phyloP scores from a whole-genome alignment of 1,140 invertebrate genomes.

The Drosophila mauritiana region DNA sequence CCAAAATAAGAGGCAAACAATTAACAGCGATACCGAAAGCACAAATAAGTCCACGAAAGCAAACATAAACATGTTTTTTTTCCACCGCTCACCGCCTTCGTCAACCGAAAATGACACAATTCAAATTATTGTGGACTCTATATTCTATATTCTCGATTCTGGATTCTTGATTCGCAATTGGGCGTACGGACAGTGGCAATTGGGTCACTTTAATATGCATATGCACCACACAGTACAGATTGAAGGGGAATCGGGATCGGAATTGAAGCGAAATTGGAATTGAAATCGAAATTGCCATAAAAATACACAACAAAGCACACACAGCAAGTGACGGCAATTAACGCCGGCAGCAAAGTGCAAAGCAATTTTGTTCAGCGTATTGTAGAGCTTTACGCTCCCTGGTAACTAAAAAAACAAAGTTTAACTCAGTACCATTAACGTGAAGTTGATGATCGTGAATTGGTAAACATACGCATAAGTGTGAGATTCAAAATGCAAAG shows the following conservation, averaged over 20 bases:
- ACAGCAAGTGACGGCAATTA: conserved; percentile 68
- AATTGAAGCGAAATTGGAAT: conserved; percentile 32
- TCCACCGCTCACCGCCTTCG: conserved; percentile 7
- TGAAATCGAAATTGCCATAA: conserved; percentile 51
- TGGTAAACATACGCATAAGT: no score
- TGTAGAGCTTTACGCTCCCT: neutral
- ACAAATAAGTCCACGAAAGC: conserved; percentile 31
- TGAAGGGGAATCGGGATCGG: conserved; percentile 12
- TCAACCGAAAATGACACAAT: conserved; percentile 63
- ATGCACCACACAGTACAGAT: conserved; percentile 43
- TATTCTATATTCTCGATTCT: conserved; percentile 21
- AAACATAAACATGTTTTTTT: conserved; percentile 50
- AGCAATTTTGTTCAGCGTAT: conserved; percentile 28
- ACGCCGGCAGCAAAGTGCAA: conserved; percentile 58
- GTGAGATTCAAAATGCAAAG: no score
- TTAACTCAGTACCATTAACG: no score
- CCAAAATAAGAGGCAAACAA: conserved; percentile 46
- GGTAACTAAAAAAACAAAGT: neutral
- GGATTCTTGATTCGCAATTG: conserved; percentile 53
- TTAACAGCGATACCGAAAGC: conserved; percentile 34
- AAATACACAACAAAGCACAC: conserved; percentile 43
- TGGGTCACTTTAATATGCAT: conserved; percentile 76
- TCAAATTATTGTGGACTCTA: conserved; percentile 27
- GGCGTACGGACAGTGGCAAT: conserved; percentile 54
- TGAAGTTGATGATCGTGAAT: neutral